Evolutionary conservation across 37 sponge, comb jelly and placozoan genomes (phyloP), one percentile per base, ranked within the genome.

Genomic region (Corticium candelabrum): DNA sequence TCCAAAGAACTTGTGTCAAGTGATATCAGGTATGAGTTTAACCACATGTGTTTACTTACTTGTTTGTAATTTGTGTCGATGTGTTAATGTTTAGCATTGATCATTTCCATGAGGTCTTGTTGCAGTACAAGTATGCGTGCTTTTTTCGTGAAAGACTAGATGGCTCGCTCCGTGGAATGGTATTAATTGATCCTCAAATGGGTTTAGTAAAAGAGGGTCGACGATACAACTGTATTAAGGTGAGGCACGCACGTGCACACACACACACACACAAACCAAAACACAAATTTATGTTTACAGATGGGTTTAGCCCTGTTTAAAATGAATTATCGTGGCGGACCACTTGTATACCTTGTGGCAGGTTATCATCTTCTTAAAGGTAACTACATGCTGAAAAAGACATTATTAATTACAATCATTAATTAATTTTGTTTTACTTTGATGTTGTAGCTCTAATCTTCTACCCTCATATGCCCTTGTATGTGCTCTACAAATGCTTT

Each of bases 101-200:
- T 38, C 15, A 76, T 37, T 85, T 87, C 41, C 78, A 76, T 62
- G 79, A 69, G 32, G 67, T 82, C n/a, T 27, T 87, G 39, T 74
- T 82, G 34, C 36, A 43, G 38, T 91, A 91, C 80, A 85, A 67
- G 33, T 85, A 78, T 40, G 88, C 67, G 0, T 33, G 83, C 36
- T 1, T 88, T 37, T 91, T 38, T 67, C 74, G 92, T 21, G 92
- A 91, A 38, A 37, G 82, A 34, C 32, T 70, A 37, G 92, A 88
- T 37, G 92, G 92, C 15, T 87, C 92, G 0, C 74, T 91, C 1
- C 70, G 92, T 40, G 92, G 92, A 15, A 81, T 88, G 80, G 62
- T 78, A 21, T 37, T 91, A 1, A 29, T 91, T 38, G 84, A 74
- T 29, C 3, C 80, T 7, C 82, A 80, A 32, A 34, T 30, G 36